Evolutionary conservation across 2,113 vertebrate species (phyloP).

Genomic region (Brachyhypopomus occidentalis): DNA sequence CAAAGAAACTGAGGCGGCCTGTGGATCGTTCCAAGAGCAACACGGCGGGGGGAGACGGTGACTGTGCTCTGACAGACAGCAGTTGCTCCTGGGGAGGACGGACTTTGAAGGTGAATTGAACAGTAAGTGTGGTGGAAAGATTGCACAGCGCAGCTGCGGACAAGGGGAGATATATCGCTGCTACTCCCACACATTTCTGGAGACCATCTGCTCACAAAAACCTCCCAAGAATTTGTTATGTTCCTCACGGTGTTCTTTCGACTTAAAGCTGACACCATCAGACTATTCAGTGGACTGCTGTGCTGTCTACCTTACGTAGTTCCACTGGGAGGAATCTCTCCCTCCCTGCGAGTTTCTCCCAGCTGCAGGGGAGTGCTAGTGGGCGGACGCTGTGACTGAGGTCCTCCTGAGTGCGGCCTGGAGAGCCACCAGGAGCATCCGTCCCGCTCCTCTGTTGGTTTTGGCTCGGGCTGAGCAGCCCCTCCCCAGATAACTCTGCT

Average conservation of each 20-base stretch:
- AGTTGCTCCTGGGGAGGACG: constrained; percentile 71
- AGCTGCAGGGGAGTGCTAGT: constrained; percentile 19
- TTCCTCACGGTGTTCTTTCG: background rate
- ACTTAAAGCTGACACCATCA: constrained; percentile 16
- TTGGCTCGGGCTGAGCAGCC: constrained; percentile 57
- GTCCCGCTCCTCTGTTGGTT: constrained; percentile 60
- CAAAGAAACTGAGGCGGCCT: constrained; percentile 79
- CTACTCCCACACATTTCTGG: constrained; percentile 56
- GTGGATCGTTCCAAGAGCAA: constrained; percentile 86
- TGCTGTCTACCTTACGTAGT: constrained; percentile 16
- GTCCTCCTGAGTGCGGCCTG: constrained; percentile 22
- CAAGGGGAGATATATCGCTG: constrained; percentile 58
- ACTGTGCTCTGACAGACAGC: constrained; percentile 82
- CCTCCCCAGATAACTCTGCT: constrained; percentile 57
- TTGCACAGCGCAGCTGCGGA: constrained; percentile 68
- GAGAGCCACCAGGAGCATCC: constrained; percentile 56
- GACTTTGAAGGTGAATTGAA: constrained; percentile 68
- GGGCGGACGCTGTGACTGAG: constrained; percentile 29
- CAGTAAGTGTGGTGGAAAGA: constrained; percentile 66
- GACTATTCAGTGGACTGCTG: constrained; percentile 13
- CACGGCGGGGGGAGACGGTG: constrained; percentile 77
- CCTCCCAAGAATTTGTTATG: constrained; percentile 18
- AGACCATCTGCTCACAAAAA: constrained; percentile 42
- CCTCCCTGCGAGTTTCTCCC: background rate
- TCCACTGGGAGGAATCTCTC: constrained; percentile 23